Conservation (phyloP, 2,888 invertebrate genomes). For the Euproctis similis region DNA sequence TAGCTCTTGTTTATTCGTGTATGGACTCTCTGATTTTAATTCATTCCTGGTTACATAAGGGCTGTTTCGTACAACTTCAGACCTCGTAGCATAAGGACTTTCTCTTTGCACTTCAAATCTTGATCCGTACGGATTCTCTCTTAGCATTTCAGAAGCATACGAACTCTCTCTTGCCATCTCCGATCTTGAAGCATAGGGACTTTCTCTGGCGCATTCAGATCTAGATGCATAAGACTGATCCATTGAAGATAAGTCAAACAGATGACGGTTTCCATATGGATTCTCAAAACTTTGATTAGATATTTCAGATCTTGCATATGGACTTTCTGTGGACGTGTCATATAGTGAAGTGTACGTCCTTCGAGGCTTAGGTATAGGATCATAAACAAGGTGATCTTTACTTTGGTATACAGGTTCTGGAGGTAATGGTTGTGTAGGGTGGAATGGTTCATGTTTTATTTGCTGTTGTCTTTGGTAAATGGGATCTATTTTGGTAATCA, state of each 20-base stretch:
- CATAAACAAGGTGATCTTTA: conserved; percentile 67
- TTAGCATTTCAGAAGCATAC: conserved; percentile 19
- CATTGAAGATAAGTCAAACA: conserved; percentile 54
- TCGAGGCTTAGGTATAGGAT: conserved; percentile 70
- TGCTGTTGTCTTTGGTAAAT: conserved; percentile 74
- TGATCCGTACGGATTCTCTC: conserved; percentile 26
- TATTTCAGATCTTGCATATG: conserved; percentile 59
- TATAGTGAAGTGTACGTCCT: conserved; percentile 66
- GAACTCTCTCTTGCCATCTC: conserved; percentile 35
- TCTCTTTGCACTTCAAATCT: conserved; percentile 16
- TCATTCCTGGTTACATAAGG: conserved; percentile 36
- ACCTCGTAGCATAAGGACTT: conserved; percentile 24
- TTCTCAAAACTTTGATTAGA: conserved; percentile 63
- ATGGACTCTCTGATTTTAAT: conserved; percentile 35
- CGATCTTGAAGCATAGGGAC: conserved; percentile 24
- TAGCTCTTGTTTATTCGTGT: conserved; percentile 44
- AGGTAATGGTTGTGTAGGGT: conserved; percentile 69
- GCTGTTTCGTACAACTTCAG: conserved; percentile 34
- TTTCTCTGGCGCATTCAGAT: conserved; percentile 38
- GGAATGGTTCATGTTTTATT: conserved; percentile 68
- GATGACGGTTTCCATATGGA: conserved; percentile 59
- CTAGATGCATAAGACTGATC: conserved; percentile 52
- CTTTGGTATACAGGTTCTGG: conserved; percentile 72
- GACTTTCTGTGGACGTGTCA: conserved; percentile 64
- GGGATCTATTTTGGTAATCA: conserved; percentile 75